Conservation (phyloP, 2,113 vertebrate genomes). For the Nyctibius bracteatus region DNA sequence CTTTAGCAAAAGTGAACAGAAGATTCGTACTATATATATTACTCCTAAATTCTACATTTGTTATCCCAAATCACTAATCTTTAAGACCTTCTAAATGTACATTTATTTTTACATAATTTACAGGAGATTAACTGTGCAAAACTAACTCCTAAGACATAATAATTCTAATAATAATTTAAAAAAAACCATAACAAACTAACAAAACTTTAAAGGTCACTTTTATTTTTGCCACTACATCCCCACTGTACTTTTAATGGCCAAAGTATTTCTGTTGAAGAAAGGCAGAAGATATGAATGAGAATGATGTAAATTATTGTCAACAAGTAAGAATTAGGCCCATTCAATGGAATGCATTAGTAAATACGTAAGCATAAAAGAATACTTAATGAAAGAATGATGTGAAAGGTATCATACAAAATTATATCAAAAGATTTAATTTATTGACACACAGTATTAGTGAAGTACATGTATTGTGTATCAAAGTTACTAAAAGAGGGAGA, state of each 20-base stretch:
- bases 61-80: not conserved
- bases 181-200: not conserved
- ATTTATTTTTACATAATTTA: not conserved
- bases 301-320: not conserved
- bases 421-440: not conserved
- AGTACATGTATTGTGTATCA: slow-evolving; percentile 28
- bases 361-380: not conserved
- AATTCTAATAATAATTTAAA: not conserved
- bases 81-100: not conserved
- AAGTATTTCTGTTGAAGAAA: not conserved
- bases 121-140: not conserved
- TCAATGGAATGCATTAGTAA: not conserved
- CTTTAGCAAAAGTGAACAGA: not conserved
- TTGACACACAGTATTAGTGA: slow-evolving; percentile 15
- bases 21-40: not conserved
- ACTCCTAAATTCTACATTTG: not conserved
- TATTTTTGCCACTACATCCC: not conserved
- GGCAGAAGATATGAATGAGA: not conserved
- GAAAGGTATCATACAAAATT: not conserved
- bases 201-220: not conserved
- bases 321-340: not conserved
- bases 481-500: slow-evolving; percentile 40
- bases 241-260: not conserved
- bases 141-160: not conserved
- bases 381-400: not conserved